Evolutionary conservation across 1,140 invertebrate species (phyloP), one percentile per base, ranked within the genome.

Genomic region (Hypsibius dujardini): DNA sequence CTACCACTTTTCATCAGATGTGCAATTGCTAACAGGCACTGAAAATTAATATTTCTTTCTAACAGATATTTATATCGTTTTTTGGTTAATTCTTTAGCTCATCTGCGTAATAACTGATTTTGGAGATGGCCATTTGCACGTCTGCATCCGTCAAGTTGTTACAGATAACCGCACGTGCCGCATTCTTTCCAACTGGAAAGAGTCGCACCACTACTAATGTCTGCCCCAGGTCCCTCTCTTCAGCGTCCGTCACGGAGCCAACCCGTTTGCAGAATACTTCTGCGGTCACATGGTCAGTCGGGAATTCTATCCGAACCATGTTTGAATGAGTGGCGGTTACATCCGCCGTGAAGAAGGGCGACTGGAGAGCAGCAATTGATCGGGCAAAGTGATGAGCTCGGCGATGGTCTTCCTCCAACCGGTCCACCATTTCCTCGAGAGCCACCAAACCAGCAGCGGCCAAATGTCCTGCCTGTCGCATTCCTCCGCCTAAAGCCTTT

Each of bases 401-500:
- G 69, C 82, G 78, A 78, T 97, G 92, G 80, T 95, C 92, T 0
- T 85, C 78, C 1, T 75, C 75, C 42, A 96, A 80, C 56, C 83
- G 79, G 0, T 87, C 85, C 1, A 87, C 82, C 71, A 87, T 85
- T 71, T 87, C 83, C 15, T 92, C 86, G 7, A 96, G 76, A 0
- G 89, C 87, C 12, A 90, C 85, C 0, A 93, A 75, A 1, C 90
- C 91, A 40, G 91, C 88, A 0, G 90, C 91, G 1, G 92, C 93
- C 3, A 96, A 76, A 46, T 95, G 81, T 2, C 94, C 94, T 40
- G 83, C 85, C 81, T 96, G 92, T 72, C 92, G 81, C 90, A 94
- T 90, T 0, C 87, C 92, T 40, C 93, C 93, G 12, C 94, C 94
- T 14, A 97, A 76, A 62, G 86, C 88, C 80, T 95, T 95, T 12